Percentiles rank a stretch among this genome's conserved stretches.
Conservation (phyloP, 2,888 invertebrate species). For the Linnaemya tessellans region DNA sequence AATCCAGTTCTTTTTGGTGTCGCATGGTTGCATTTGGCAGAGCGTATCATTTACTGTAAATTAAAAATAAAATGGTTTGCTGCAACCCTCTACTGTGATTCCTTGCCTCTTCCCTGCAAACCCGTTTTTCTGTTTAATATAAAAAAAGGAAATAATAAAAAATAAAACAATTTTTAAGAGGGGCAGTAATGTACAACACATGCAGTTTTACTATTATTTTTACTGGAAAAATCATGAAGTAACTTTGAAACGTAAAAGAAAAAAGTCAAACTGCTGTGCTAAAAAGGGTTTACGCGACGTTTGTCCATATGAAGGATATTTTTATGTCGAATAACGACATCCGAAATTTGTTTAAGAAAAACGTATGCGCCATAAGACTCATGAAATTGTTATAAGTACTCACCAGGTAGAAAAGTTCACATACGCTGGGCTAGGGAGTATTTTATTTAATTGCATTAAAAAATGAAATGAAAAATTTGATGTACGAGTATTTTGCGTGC, state of each 20-base stretch:
- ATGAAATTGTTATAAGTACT: no score
- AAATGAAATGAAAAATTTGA: no score
- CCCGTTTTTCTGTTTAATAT: not conserved
- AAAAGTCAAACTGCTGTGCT: no score
- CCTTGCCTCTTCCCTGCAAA: not conserved
- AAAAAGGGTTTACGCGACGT: not conserved
- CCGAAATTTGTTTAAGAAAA: no score
- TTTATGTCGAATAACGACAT: no score
- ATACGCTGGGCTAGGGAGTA: no score
- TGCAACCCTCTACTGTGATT: slow-evolving; percentile 12
- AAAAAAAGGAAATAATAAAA: not conserved
- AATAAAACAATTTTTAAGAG: not conserved
- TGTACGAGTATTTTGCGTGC: no score
- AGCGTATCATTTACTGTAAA: slow-evolving; percentile 59
- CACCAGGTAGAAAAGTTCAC: no score
- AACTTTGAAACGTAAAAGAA: not conserved
- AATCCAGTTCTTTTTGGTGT: slow-evolving; percentile 54
- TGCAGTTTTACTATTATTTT: slow-evolving; percentile 1
- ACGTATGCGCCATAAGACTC: no score
- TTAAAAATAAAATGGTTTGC: not conserved
- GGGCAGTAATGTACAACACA: not conserved
- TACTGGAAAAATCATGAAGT: not conserved
- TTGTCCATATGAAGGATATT: no score
- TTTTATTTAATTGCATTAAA: no score
- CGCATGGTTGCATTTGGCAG: slow-evolving; percentile 61